Evolutionary conservation across 2,888 invertebrate species (phyloP).

Genomic region (Rambutsinella grinnellia): DNA sequence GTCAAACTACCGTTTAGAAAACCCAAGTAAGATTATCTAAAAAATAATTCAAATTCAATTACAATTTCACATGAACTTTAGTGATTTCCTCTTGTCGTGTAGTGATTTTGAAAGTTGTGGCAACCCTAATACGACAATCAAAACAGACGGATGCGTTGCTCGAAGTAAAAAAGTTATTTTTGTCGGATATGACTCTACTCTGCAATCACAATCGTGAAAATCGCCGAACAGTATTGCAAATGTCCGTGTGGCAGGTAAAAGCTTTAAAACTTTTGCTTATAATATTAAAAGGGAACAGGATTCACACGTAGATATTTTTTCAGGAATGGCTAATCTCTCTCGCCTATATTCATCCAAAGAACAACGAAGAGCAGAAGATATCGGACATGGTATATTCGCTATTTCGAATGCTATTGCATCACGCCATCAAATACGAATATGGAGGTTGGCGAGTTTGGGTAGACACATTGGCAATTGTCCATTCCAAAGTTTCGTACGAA

Average conservation of each 20-base stretch:
- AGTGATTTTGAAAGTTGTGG: conserved; percentile 99
- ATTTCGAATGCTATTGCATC: conserved; percentile 97
- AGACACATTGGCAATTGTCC: conserved; percentile 98
- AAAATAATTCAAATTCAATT: not conserved
- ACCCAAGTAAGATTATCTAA: conserved; percentile 83
- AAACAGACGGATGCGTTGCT: conserved; percentile 92
- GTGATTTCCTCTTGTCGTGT: conserved; percentile 61
- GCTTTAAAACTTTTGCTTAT: too few species aligned
- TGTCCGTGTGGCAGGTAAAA: conserved; percentile 99
- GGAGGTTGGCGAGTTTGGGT: conserved; percentile 99
- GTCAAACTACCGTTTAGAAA: conserved; percentile 93
- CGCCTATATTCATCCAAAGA: conserved; percentile 98
- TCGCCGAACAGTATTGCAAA: conserved; percentile 95
- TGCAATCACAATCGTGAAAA: conserved; percentile 99
- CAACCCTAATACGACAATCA: conserved; percentile 95
- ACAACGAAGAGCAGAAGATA: conserved; percentile 93
- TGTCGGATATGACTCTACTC: conserved; percentile 97
- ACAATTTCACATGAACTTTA: not conserved
- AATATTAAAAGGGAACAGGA: too few species aligned
- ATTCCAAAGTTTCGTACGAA: conserved; percentile 99
- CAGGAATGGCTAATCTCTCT: conserved; percentile 98
- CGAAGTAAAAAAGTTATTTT: conserved; percentile 95
- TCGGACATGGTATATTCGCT: conserved; percentile 98
- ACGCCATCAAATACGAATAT: conserved; percentile 98
- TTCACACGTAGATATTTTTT: conserved; percentile 36